Conservation (phyloP, 2,888 invertebrate genomes). For the Teinopalpus imperialis region DNA sequence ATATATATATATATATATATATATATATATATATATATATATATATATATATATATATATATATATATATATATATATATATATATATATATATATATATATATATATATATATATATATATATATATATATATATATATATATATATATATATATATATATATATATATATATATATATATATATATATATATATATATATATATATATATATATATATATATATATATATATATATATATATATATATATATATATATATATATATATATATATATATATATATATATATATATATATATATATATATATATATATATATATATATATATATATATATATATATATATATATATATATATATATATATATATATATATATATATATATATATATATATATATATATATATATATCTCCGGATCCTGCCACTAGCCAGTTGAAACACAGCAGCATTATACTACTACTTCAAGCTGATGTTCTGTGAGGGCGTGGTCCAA, state of each 20-base stretch:
- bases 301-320: background rate
- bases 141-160: background rate
- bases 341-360: background rate
- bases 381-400: background rate
- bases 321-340: background rate
- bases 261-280: background rate
- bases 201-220: background rate
- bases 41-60: conserved; percentile 3
- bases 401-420: background rate
- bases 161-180: background rate
- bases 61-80: background rate
- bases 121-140: background rate
- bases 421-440: too few relatives aligned
- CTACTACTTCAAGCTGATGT: too few relatives aligned
- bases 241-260: background rate
- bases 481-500: too few relatives aligned
- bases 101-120: background rate
- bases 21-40: conserved; percentile 35
- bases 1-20: conserved; percentile 22
- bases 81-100: background rate
- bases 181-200: background rate
- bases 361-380: background rate
- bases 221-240: background rate
- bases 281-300: background rate
- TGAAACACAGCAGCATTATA: too few relatives aligned